phyloP scores from a whole-genome alignment of 1,140 invertebrate genomes.

The Drosophila paulistorum region DNA sequence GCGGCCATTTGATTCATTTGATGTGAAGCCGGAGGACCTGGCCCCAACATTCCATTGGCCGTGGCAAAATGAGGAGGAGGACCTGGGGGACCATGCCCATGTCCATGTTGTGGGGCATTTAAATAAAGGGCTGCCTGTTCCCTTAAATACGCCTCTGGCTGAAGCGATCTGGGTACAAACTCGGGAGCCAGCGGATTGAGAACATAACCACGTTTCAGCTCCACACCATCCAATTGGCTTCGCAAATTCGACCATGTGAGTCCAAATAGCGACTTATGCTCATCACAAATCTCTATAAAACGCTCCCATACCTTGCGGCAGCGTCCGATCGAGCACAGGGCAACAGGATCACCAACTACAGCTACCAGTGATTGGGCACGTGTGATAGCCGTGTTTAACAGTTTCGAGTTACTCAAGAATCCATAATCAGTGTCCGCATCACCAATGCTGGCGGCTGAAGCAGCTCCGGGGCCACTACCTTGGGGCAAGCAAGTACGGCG shows the following conservation, averaged over 20 bases:
- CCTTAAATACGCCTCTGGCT: constrained; percentile 83
- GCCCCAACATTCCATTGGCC: constrained; percentile 60
- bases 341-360: constrained; percentile 94
- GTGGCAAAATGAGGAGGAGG: constrained; percentile 56
- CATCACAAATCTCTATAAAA: constrained; percentile 89
- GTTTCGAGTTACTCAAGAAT: constrained; percentile 92
- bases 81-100: constrained; percentile 51
- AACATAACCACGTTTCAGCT: constrained; percentile 89
- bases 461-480: constrained; percentile 62
- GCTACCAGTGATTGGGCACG: constrained; percentile 93
- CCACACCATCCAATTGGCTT: constrained; percentile 88
- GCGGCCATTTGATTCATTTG: constrained; percentile 74
- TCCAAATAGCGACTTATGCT: constrained; percentile 90
- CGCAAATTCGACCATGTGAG: constrained; percentile 88
- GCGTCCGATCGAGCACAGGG: constrained; percentile 91
- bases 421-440: constrained; percentile 90
- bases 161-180: constrained; percentile 88
- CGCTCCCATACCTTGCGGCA: constrained; percentile 94
- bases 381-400: constrained; percentile 94
- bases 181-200: constrained; percentile 93
- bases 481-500: constrained; percentile 87
- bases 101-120: constrained; percentile 55
- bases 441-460: constrained; percentile 72
- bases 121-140: constrained; percentile 77
- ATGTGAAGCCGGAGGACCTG: constrained; percentile 61